Conservation (phyloP, 2,113 vertebrate genomes). For the Carollia perspicillata region DNA sequence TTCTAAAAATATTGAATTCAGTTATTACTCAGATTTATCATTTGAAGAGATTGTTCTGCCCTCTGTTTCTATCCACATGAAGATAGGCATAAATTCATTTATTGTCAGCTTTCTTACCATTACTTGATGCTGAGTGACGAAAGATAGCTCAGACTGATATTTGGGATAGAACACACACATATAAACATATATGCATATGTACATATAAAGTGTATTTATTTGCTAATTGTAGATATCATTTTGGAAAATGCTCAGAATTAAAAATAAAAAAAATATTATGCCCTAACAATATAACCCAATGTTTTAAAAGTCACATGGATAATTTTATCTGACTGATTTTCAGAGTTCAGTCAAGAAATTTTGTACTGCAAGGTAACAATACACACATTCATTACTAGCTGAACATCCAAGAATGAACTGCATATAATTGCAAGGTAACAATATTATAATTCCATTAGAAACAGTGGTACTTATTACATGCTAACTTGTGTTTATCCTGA, state of each 20-base stretch:
- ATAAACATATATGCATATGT: not conserved
- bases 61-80: not conserved
- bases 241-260: slow-evolving; percentile 39
- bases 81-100: not conserved
- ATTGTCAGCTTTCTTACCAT: not conserved
- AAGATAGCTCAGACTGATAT: not conserved
- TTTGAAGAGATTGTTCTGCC: not conserved
- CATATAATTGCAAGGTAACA: slow-evolving; percentile 46
- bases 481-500: slow-evolving; percentile 64
- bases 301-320: not conserved
- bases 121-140: not conserved
- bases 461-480: slow-evolving; percentile 55
- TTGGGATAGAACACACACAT: not conserved
- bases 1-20: slow-evolving; percentile 36
- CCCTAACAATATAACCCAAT: not conserved
- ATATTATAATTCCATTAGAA: slow-evolving; percentile 62
- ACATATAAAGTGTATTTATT: not conserved
- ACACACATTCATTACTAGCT: slow-evolving; percentile 10
- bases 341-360: slow-evolving; percentile 41
- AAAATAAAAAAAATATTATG: not conserved
- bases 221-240: not conserved
- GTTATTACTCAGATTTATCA: not conserved
- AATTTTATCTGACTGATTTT: slow-evolving; percentile 49
- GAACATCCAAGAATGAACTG: slow-evolving; percentile 47
- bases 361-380: not conserved